Conservation (phyloP, 2,113 vertebrate species). For the Salvelinus namaycush region DNA sequence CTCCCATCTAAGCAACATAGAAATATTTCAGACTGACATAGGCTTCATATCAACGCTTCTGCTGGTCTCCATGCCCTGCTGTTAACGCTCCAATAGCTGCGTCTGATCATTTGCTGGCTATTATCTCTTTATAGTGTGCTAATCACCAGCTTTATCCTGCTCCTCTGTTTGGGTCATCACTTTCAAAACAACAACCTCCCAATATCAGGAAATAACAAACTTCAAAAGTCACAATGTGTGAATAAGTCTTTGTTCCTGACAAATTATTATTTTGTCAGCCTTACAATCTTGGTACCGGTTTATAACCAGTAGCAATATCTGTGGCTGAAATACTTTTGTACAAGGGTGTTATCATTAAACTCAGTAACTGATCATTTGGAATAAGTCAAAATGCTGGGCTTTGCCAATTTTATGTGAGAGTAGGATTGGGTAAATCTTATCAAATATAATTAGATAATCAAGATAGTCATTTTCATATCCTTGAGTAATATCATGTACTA, state of each 20-base stretch:
- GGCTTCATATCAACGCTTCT: background rate
- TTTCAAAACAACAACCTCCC: conserved; percentile 4
- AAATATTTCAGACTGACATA: no score
- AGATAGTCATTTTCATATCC: background rate
- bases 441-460: background rate
- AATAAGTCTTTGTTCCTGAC: no score
- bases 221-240: no score
- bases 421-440: background rate
- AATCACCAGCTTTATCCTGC: conserved; percentile 1
- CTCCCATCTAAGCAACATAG: no score
- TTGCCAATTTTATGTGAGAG: background rate
- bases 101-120: background rate
- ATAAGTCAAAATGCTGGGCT: background rate
- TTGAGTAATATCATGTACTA: background rate
- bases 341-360: background rate
- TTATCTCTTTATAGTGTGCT: conserved; percentile 5
- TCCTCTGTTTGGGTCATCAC: background rate
- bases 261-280: no score
- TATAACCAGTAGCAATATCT: no score
- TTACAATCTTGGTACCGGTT: no score
- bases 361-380: no score
- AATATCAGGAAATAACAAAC: no score
- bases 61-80: background rate
- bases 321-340: background rate
- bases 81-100: background rate